Conservation (phyloP, 2,113 vertebrate species). For the Plecturocebus donacophilus region DNA sequence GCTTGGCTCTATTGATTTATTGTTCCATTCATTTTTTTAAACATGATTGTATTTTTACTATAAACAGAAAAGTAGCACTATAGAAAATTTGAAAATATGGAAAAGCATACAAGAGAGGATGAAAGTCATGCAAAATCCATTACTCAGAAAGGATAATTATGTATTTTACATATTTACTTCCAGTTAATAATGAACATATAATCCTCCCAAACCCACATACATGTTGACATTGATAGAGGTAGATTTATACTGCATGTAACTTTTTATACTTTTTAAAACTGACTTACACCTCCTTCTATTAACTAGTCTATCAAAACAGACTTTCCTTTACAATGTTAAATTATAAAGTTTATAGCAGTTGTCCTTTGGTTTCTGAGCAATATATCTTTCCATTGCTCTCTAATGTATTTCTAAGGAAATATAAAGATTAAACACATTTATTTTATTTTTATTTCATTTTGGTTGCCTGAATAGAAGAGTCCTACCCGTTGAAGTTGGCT, state of each 20-base stretch:
- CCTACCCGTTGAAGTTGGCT: background rate
- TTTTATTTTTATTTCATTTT: background rate
- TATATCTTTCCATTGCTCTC: background rate
- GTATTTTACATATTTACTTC: background rate
- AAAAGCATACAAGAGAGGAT: background rate
- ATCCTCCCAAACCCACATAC: background rate
- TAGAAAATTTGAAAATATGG: background rate
- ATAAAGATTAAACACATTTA: background rate
- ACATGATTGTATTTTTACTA: background rate
- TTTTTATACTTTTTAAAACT: background rate
- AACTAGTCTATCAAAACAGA: background rate
- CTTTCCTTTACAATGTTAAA: background rate
- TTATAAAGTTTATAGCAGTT: background rate
- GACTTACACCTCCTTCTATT: background rate
- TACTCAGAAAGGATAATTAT: background rate
- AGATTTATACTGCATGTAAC: background rate
- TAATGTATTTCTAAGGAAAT: background rate
- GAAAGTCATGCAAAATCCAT: background rate
- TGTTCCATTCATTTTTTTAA: conserved; percentile 13
- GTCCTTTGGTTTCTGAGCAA: background rate
- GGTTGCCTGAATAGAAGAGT: background rate
- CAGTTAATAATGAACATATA: background rate
- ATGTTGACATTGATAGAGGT: background rate
- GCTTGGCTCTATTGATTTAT: background rate
- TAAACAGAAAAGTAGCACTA: background rate